A percentile compares a stretch with the other conserved stretches of the same genome.
Evolutionary conservation across 2,113 vertebrate genomes (phyloP).

Genomic region (Carassius auratus): DNA sequence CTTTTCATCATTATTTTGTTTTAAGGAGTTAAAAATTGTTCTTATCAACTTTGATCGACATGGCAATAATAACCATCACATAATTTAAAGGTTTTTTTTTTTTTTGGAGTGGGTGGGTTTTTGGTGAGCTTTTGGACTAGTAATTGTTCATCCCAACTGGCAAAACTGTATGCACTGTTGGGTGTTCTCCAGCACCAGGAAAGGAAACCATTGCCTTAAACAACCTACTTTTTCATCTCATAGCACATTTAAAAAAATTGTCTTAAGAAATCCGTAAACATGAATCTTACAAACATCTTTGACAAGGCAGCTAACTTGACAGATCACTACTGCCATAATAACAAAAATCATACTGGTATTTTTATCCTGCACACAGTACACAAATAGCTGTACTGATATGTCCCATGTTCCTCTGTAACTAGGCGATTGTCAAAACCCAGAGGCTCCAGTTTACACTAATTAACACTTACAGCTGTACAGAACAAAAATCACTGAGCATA

Average conservation of each 20-base stretch:
- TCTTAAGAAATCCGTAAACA: background rate
- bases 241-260: background rate
- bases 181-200: no score
- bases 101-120: no score
- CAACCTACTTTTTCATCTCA: background rate
- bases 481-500: background rate
- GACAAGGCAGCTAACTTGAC: background rate
- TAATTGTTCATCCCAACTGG: no score
- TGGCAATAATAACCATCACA: no score
- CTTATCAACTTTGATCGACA: no score
- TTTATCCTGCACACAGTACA: background rate
- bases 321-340: background rate
- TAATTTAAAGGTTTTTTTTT: no score
- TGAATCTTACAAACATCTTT: background rate
- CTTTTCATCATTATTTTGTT: no score
- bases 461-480: background rate
- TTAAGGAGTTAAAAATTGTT: no score
- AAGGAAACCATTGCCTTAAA: background rate
- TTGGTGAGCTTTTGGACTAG: no score
- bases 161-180: no score
- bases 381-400: background rate
- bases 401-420: background rate
- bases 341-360: background rate
- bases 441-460: constrained; percentile 4
- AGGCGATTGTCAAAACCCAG: background rate